Conservation (phyloP, 2,888 invertebrate genomes). For the Cephus nigrinus region DNA sequence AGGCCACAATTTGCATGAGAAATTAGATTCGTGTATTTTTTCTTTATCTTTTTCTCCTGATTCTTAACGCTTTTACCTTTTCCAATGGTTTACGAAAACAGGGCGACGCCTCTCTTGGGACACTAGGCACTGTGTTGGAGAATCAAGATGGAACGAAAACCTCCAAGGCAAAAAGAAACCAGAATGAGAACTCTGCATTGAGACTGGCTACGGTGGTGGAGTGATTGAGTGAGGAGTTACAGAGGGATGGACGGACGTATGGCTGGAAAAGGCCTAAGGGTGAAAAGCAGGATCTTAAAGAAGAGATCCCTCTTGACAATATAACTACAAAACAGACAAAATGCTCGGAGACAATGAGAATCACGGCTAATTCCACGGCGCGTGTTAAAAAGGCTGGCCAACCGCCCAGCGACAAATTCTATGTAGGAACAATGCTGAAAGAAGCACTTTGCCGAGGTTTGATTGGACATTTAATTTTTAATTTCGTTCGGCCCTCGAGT, state of each 20-base stretch:
- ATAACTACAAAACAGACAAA: not conserved
- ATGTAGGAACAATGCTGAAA: not conserved
- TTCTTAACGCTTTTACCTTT: not conserved
- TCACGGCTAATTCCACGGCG: not conserved
- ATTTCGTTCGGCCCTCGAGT: not conserved
- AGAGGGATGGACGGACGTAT: not conserved
- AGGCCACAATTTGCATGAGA: not conserved
- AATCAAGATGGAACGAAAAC: not conserved
- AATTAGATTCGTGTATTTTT: not conserved
- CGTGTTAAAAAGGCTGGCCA: not conserved
- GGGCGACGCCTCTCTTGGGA: not conserved
- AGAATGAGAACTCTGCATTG: not conserved
- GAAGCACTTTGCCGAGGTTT: not conserved
- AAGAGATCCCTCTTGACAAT: not conserved
- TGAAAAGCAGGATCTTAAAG: not conserved
- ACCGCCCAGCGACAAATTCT: not conserved
- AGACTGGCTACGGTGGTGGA: not conserved
- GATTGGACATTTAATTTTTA: not conserved
- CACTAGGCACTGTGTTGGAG: not conserved
- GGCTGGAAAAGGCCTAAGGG: not conserved
- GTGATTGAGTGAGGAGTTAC: not conserved
- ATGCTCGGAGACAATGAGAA: not conserved
- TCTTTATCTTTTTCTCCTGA: not conserved
- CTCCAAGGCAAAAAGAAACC: not conserved
- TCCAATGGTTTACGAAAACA: not conserved